Evolutionary conservation across 2,888 invertebrate genomes (phyloP).

Genomic region (Endotricha flammealis): DNA sequence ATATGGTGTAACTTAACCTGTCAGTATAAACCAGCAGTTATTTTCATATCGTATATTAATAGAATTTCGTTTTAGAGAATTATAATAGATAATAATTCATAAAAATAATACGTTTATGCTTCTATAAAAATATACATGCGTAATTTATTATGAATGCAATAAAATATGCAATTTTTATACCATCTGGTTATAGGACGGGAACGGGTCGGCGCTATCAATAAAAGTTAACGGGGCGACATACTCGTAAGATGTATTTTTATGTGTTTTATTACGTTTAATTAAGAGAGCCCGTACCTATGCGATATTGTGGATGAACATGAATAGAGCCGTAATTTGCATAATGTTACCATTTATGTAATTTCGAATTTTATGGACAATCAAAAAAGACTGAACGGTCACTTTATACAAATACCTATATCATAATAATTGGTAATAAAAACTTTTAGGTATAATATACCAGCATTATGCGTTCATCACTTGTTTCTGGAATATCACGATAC

Average conservation of each 20-base stretch:
- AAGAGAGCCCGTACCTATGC: constrained; percentile 24
- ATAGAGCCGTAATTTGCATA: constrained; percentile 50
- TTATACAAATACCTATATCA: constrained; percentile 26
- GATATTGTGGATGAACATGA: constrained; percentile 30
- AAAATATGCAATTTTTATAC: constrained; percentile 14
- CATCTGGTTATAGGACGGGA: constrained; percentile 14
- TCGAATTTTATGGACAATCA: constrained; percentile 54
- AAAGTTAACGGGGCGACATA: constrained; percentile 30
- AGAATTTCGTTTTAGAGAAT: too few relatives aligned
- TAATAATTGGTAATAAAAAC: constrained; percentile 24
- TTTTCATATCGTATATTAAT: too few relatives aligned
- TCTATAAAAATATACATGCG: constrained; percentile 2
- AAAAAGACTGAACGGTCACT: constrained; percentile 30
- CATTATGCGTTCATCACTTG: constrained; percentile 10
- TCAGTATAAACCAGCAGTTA: too few relatives aligned
- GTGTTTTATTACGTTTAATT: constrained; percentile 26
- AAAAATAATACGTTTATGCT: constrained; percentile 6
- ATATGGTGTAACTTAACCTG: too few relatives aligned
- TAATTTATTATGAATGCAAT: constrained; percentile 9
- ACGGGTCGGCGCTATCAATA: constrained; percentile 27
- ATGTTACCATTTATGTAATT: constrained; percentile 53
- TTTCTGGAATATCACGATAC: constrained; percentile 12
- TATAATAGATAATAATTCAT: too few relatives aligned
- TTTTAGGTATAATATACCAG: constrained; percentile 14
- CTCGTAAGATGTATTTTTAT: constrained; percentile 24